A percentile compares a stretch with the other conserved stretches of the same genome.
phyloP scores from a whole-genome alignment of 2,888 invertebrate species.

The Drosophila recens region DNA sequence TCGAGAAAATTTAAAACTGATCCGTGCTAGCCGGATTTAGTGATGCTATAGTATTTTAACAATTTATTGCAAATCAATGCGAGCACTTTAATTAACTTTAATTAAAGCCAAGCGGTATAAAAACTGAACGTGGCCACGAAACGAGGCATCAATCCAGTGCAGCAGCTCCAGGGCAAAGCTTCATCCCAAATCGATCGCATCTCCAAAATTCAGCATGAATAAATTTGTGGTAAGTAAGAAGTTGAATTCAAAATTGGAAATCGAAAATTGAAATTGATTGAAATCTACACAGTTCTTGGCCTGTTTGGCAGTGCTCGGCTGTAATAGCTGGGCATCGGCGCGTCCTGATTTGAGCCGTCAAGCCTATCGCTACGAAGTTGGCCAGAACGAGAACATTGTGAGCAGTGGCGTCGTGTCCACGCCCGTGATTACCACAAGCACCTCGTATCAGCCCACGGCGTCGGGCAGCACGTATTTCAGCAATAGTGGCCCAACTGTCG shows the following conservation, averaged over 20 bases:
- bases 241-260: not conserved
- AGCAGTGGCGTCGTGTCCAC: constrained; percentile 53
- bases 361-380: constrained; percentile 76
- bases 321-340: constrained; percentile 55
- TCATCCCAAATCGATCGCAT: constrained; percentile 7
- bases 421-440: constrained; percentile 40
- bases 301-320: constrained; percentile 65
- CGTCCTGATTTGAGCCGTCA: constrained; percentile 81
- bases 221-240: constrained; percentile 74
- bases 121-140: constrained; percentile 45
- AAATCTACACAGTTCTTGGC: constrained; percentile 57
- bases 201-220: constrained; percentile 65
- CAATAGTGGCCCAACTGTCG: constrained; percentile 52
- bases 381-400: constrained; percentile 55
- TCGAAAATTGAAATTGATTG: no score
- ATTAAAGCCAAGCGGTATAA: constrained; percentile 73
- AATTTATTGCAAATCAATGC: constrained; percentile 75
- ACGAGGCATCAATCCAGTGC: constrained; percentile 66
- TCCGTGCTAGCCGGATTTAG: constrained; percentile 69
- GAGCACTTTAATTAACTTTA: constrained; percentile 81
- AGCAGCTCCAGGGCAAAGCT: constrained; percentile 60
- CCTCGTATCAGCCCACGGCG: constrained; percentile 72
- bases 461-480: constrained; percentile 70
- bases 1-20: constrained; percentile 22
- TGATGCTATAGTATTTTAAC: constrained; percentile 59